phyloP scores from a whole-genome alignment of 2,113 vertebrate genomes.

The Sphyrna mokarran region DNA sequence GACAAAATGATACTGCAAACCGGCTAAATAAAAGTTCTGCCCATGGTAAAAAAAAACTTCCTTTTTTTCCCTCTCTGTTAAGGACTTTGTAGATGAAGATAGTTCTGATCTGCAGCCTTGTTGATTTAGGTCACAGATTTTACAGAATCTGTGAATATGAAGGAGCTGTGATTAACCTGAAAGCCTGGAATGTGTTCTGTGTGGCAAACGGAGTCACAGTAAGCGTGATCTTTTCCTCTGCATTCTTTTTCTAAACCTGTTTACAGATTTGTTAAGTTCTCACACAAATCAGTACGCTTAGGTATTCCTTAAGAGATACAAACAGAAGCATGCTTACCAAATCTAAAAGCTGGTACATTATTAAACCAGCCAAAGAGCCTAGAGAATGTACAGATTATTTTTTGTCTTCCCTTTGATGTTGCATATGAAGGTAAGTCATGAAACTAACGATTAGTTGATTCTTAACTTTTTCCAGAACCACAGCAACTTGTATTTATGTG shows the following conservation, averaged over 20 bases:
- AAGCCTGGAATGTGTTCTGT: background rate
- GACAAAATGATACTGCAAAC: constrained; percentile 57
- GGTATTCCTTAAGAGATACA: background rate
- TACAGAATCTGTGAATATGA: background rate
- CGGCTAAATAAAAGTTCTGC: constrained; percentile 54
- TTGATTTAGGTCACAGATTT: constrained; percentile 26
- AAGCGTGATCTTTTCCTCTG: background rate
- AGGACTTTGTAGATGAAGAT: constrained; percentile 21
- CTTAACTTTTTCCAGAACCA: background rate
- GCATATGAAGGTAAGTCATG: background rate
- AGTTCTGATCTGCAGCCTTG: background rate
- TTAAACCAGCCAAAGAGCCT: background rate
- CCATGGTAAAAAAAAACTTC: constrained; percentile 15
- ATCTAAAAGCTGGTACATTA: background rate
- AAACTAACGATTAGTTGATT: background rate
- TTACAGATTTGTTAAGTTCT: background rate
- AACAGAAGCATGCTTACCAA: background rate
- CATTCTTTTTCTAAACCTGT: background rate
- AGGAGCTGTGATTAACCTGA: background rate
- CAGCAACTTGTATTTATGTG: background rate
- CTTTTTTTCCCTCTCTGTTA: background rate
- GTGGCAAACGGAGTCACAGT: background rate
- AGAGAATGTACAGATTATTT: background rate
- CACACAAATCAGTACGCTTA: background rate
- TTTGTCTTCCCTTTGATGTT: background rate